Percentiles rank a stretch among this genome's conserved stretches.
These are phyloP conservation scores for Halictus ligatus DNA, from an alignment of 2,888 invertebrate species.

Conservation along the genomic window DNA sequence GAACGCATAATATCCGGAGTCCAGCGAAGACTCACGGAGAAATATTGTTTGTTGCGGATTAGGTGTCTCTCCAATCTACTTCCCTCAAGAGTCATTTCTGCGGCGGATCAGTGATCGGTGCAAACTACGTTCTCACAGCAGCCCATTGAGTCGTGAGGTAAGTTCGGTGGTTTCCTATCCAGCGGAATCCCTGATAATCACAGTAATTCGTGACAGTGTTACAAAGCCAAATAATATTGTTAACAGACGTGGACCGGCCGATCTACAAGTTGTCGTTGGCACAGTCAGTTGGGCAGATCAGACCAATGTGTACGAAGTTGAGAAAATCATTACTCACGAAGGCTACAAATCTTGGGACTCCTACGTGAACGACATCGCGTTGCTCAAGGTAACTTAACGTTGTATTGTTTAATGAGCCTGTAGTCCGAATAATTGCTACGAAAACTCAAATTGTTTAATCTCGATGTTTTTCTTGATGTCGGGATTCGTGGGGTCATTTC, in stretches of 20 bases:
- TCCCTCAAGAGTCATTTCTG: constrained; percentile 66
- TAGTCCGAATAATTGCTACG: too few species aligned
- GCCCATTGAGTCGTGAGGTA: constrained; percentile 71
- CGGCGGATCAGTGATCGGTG: constrained; percentile 71
- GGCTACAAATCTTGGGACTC: constrained; percentile 55
- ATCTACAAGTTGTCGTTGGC: constrained; percentile 65
- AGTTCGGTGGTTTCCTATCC: constrained; percentile 3
- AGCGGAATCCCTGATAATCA: background rate
- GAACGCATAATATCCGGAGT: too few species aligned
- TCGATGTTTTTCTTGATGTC: too few species aligned
- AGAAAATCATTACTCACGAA: constrained; percentile 41
- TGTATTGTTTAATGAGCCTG: too few species aligned
- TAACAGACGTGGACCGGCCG: background rate
- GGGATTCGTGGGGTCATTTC: too few species aligned
- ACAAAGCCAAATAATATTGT: background rate
- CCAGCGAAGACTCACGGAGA: background rate
- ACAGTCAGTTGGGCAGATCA: constrained; percentile 19
- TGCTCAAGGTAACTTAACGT: constrained; percentile 68
- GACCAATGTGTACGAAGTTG: constrained; percentile 23
- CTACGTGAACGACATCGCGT: constrained; percentile 73
- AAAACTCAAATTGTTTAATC: too few species aligned
- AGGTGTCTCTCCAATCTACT: constrained; percentile 71
- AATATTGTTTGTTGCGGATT: background rate
- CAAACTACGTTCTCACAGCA: constrained; percentile 72
- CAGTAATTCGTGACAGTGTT: background rate